Base-by-base conservation (phyloP, 2,113 vertebrate species). In the Datnioides undecimradiatus region DNA sequence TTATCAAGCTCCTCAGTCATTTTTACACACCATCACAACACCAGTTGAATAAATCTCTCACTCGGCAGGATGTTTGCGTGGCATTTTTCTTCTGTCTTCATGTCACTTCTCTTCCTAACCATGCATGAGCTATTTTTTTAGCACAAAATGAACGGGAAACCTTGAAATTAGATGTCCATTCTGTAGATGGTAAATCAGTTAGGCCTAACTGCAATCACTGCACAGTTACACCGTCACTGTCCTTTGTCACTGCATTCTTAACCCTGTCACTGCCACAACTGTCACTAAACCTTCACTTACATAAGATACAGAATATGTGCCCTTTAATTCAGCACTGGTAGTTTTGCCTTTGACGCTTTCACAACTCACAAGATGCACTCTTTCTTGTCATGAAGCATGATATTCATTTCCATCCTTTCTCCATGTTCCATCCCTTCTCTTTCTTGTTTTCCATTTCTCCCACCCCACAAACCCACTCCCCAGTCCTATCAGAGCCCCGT, bases 401-500 rank as follows among this genome's bases (percentile, higher is more conserved):
- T 93, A 92, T 93, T 91, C 93, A 94, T 91, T 89, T 92, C 91
- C 92, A 93, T 93, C 83, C 88, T 87, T 91, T 93, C 91, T 92
- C 88, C 87, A 90, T 91, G 85, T 90, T 93, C 91, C 92, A 93
- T 92, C 89, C 81, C 90, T 73, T 91, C 91, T 91, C 90, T 93
- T 90, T 91, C 86, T 90, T 91, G 76, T 92, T 80, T 76, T 90
- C 85, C 91, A 91, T 91, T 64, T 79, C 86, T 86, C 69, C 66
- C 85, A 66, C 77, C 76, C 68, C 63, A 89, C 87, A 76, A 48
- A 55, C 72, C 86, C 60, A 10, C 83, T 73, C 75, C 85, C 92
- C 89, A 87, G 91, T 89, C 89, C 93, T 91, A 90, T 75, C 95
- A 97, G 95, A 98, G 96, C 95, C 96, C 96, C 8, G 96, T 97